A percentile compares a stretch with the other conserved stretches of the same genome.
Conservation (phyloP, 2,113 vertebrate species). For the Coptodon bakossiorum region DNA sequence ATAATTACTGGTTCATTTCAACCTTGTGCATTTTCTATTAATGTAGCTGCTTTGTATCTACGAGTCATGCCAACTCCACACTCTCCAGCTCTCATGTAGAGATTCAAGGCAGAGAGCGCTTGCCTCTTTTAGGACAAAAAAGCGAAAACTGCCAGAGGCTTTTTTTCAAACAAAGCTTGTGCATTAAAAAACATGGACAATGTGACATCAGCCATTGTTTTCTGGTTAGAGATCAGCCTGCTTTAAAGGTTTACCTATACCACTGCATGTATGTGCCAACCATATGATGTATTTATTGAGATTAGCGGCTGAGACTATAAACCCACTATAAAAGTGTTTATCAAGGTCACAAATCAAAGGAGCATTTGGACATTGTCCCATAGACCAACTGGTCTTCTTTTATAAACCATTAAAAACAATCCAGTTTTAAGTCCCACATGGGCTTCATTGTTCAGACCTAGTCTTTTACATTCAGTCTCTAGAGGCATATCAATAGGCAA, state of each 20-base stretch:
- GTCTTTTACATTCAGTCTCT: not conserved
- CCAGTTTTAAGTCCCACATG: not conserved
- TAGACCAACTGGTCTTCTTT: not conserved
- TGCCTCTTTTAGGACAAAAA: not conserved
- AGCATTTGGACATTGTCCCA: not conserved
- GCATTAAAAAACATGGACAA: not conserved
- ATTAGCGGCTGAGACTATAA: not conserved
- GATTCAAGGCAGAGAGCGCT: not conserved
- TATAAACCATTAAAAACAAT: not conserved
- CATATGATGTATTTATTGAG: not conserved
- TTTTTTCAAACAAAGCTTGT: fast-evolving
- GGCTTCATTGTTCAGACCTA: fast-evolving
- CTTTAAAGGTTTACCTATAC: not conserved
- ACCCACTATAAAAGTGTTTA: not conserved
- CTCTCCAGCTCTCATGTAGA: not conserved
- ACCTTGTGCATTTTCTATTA: not conserved
- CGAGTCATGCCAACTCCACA: not conserved
- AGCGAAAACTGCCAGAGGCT: not conserved
- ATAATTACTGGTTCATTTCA: not conserved
- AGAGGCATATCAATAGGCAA: not conserved
- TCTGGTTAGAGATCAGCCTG: not conserved
- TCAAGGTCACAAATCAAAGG: not conserved
- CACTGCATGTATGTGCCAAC: not conserved
- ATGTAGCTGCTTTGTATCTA: not conserved
- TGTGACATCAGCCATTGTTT: not conserved